phyloP scores from a whole-genome alignment of 2,113 vertebrate genomes.

The Myrmecophaga tridactyla region DNA sequence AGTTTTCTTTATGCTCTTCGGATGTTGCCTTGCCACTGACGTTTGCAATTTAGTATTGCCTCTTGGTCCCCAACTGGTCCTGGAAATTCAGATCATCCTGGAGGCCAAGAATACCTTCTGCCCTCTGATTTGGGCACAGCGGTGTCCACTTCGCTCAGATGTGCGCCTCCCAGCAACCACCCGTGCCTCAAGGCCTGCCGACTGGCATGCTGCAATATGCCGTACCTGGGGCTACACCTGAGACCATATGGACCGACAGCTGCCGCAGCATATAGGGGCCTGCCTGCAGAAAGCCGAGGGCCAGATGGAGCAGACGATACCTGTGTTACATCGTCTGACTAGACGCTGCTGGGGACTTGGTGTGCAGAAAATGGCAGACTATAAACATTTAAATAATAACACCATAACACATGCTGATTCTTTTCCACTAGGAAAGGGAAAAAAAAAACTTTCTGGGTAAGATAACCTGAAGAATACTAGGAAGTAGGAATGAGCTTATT shows the following conservation, averaged over 20 bases:
- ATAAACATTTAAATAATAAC: slow-evolving; percentile 79
- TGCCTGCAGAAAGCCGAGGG: slow-evolving; percentile 11
- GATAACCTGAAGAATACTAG: neutral
- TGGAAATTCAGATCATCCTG: slow-evolving; percentile 46
- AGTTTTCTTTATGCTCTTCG: neutral
- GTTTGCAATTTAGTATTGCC: slow-evolving; percentile 29
- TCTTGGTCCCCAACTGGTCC: slow-evolving; percentile 36
- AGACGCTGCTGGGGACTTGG: slow-evolving; percentile 53
- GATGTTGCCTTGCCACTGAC: neutral
- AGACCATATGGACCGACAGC: slow-evolving; percentile 76
- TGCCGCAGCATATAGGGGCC: slow-evolving; percentile 59
- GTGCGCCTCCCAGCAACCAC: slow-evolving; percentile 34
- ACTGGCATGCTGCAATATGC: slow-evolving; percentile 61
- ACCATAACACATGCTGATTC: slow-evolving; percentile 68
- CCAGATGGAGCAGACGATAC: slow-evolving; percentile 72
- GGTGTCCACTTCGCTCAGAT: slow-evolving; percentile 55
- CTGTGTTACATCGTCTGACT: slow-evolving; percentile 69
- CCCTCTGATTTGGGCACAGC: slow-evolving; percentile 62
- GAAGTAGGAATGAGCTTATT: neutral
- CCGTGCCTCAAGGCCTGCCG: slow-evolving; percentile 26
- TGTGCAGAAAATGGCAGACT: slow-evolving; percentile 70
- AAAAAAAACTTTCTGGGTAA: neutral
- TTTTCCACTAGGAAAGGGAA: neutral
- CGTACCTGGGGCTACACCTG: slow-evolving; percentile 74
- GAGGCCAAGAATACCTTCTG: slow-evolving; percentile 75